Evolutionary conservation across 1,140 invertebrate genomes (phyloP).

Genomic region (Eciton burchellii): DNA sequence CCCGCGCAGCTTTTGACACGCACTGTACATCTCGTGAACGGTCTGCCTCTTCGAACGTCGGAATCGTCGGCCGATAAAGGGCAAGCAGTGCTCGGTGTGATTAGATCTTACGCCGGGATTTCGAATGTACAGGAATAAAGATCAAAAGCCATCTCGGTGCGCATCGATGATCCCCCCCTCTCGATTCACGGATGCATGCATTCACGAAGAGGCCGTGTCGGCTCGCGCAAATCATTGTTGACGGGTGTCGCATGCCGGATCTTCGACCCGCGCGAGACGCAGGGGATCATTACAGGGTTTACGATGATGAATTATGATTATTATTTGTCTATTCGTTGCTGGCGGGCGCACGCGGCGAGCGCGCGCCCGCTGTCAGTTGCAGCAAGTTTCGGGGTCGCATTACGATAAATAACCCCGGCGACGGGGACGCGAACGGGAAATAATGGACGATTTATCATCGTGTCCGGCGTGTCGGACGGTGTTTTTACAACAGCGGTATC

Average conservation of each 20-base stretch:
- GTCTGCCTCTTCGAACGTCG: neutral
- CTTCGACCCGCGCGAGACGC: neutral
- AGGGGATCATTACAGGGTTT: constrained; percentile 46
- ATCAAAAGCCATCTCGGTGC: constrained; percentile 11
- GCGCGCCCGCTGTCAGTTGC: constrained; percentile 27
- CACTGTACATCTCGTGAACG: neutral
- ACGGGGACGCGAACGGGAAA: constrained; percentile 21
- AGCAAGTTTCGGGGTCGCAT: constrained; percentile 42
- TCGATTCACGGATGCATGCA: neutral
- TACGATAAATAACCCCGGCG: constrained; percentile 43
- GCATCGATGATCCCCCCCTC: neutral
- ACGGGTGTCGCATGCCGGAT: neutral
- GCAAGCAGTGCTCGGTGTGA: constrained; percentile 12
- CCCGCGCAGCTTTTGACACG: neutral
- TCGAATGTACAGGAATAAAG: constrained; percentile 15
- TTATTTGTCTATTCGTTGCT: constrained; percentile 24
- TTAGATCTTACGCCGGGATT: constrained; percentile 21
- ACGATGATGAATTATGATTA: constrained; percentile 13
- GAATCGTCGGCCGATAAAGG: neutral
- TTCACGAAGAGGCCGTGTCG: neutral
- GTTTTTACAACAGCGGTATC: constrained; percentile 19
- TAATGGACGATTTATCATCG: constrained; percentile 48
- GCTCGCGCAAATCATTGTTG: neutral
- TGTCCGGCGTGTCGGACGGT: neutral
- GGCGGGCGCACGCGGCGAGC: neutral